Conservation (phyloP, 64 coral and sea anemone species). For the Astreopora myriophthalma region DNA sequence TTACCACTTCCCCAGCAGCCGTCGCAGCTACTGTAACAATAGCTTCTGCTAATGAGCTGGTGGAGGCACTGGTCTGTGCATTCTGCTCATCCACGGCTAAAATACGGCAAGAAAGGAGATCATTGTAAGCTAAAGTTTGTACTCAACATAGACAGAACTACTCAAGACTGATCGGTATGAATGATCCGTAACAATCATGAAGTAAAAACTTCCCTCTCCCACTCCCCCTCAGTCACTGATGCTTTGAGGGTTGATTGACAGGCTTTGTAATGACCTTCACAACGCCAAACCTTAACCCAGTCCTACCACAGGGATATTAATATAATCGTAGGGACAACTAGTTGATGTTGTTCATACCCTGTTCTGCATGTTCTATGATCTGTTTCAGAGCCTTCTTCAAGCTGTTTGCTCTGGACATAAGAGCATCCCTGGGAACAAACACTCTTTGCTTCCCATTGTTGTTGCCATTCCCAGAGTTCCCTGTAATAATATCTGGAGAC, state of each 20-base stretch:
- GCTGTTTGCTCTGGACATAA: slow-evolving; percentile 98
- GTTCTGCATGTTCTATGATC: slow-evolving; percentile 95
- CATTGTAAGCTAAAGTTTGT: neutral
- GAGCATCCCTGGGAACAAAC: slow-evolving; percentile 92
- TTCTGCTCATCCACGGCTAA: slow-evolving; percentile 98
- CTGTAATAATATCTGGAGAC: slow-evolving; percentile 13
- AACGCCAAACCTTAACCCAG: too few relatives aligned
- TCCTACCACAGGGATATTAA: too few relatives aligned
- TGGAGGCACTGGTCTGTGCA: slow-evolving; percentile 78
- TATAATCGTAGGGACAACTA: too few relatives aligned
- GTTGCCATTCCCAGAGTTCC: slow-evolving; percentile 53
- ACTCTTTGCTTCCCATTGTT: slow-evolving; percentile 83
- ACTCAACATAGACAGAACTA: too few relatives aligned
- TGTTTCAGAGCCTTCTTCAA: slow-evolving; percentile 96
- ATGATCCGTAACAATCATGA: too few relatives aligned
- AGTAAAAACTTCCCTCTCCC: too few relatives aligned
- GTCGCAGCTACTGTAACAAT: slow-evolving; percentile 91
- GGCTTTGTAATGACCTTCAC: too few relatives aligned
- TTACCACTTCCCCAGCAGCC: slow-evolving; percentile 67
- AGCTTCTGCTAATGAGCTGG: slow-evolving; percentile 83
- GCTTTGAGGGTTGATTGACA: too few relatives aligned
- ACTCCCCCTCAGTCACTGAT: too few relatives aligned
- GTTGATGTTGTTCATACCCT: slow-evolving; percentile 47
- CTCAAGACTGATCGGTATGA: too few relatives aligned
- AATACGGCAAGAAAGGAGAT: neutral